Conservation (phyloP, 2,113 vertebrate species). For the Mobula hypostoma region DNA sequence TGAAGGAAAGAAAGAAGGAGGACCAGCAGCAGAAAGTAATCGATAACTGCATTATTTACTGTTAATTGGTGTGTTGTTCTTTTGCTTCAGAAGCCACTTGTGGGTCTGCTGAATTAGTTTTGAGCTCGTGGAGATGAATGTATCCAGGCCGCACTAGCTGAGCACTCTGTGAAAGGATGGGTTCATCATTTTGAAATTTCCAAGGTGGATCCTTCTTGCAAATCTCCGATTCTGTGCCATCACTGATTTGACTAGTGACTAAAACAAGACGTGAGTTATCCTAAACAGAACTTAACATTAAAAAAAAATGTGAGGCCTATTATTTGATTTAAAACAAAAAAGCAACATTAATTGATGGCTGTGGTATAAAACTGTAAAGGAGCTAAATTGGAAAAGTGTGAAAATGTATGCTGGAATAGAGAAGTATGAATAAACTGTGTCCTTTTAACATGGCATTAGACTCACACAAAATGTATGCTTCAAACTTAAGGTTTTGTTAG, state of each 20-base stretch:
- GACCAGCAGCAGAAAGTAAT: not conserved
- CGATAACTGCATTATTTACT: slow-evolving; percentile 29
- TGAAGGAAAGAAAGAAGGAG: slow-evolving; percentile 5
- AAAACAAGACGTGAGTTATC: slow-evolving; percentile 36
- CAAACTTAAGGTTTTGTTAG: too few species aligned
- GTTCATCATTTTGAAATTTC: slow-evolving; percentile 33
- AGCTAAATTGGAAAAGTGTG: too few species aligned
- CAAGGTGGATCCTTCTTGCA: slow-evolving; percentile 37
- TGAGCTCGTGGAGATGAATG: slow-evolving; percentile 31
- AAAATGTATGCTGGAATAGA: too few species aligned
- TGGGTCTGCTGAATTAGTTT: slow-evolving; percentile 30
- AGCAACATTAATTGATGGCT: not conserved
- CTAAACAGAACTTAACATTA: not conserved
- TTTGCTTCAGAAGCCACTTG: slow-evolving; percentile 3
- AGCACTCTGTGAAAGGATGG: slow-evolving; percentile 33
- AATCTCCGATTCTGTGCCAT: slow-evolving; percentile 23
- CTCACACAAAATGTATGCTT: too few species aligned
- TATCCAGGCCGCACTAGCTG: not conserved
- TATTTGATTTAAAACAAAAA: not conserved
- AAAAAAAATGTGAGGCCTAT: not conserved
- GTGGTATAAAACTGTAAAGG: not conserved
- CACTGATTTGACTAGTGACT: slow-evolving; percentile 34
- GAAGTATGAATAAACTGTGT: too few species aligned
- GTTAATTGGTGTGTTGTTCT: slow-evolving; percentile 16
- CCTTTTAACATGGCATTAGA: too few species aligned